Percentiles rank a stretch among this genome's conserved stretches.
phyloP scores from a whole-genome alignment of 2,113 vertebrate genomes.

The Anarhynchus alexandrinus region DNA sequence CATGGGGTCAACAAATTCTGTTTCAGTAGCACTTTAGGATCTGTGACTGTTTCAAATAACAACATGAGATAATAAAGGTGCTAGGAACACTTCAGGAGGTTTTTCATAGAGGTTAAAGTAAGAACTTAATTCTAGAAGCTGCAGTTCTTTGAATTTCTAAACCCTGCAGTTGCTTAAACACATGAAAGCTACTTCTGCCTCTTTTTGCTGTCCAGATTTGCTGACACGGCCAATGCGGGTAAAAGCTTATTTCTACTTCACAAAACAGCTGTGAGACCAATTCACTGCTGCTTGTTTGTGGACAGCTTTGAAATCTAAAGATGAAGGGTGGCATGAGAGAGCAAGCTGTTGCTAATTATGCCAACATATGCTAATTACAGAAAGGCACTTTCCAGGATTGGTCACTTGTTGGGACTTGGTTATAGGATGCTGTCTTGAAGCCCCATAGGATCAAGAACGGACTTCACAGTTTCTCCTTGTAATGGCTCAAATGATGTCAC shows the following conservation, averaged over 20 bases:
- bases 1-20: neutral
- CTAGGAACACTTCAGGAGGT: neutral
- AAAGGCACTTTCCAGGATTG: neutral
- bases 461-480: neutral
- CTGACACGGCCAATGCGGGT: neutral
- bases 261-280: neutral
- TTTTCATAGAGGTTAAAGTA: neutral
- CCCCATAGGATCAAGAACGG: neutral
- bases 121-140: neutral
- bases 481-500: neutral
- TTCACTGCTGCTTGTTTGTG: neutral
- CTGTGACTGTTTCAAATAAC: neutral
- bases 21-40: neutral
- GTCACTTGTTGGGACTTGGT: neutral
- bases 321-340: neutral
- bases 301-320: slow-evolving; percentile 3
- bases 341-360: neutral
- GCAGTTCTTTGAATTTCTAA: neutral
- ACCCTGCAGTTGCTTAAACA: neutral
- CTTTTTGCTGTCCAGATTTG: neutral
- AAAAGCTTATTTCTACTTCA: neutral
- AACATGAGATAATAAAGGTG: neutral
- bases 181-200: neutral
- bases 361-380: neutral
- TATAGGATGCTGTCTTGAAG: neutral